phyloP scores from a whole-genome alignment of 2,888 invertebrate species.

The Drosophila meridiana region DNA sequence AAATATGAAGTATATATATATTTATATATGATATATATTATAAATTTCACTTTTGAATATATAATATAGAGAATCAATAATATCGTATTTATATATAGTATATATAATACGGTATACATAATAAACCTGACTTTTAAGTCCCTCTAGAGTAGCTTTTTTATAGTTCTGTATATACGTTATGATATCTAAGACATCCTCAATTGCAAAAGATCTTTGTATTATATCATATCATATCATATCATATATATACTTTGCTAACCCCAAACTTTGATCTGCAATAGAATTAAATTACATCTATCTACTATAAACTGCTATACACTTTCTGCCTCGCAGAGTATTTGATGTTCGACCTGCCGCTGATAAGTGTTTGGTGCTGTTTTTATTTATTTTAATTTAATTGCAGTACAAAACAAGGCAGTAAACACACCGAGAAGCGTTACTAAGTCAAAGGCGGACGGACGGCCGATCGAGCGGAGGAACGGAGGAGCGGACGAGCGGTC shows the following conservation, averaged over 20 bases:
- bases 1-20: no score
- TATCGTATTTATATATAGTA: no score
- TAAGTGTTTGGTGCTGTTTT: slow-evolving; percentile 14
- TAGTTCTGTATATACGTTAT: no score
- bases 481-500: background rate
- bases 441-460: slow-evolving; percentile 47
- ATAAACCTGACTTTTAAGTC: no score
- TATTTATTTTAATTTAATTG: slow-evolving; percentile 68
- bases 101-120: no score
- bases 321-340: slow-evolving; percentile 7
- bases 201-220: no score
- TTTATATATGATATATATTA: background rate
- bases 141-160: no score
- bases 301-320: background rate
- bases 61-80: no score
- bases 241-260: background rate
- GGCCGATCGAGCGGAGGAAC: background rate
- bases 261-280: background rate
- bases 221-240: no score
- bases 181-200: no score
- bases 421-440: slow-evolving; percentile 59
- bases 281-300: background rate
- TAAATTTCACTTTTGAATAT: background rate
- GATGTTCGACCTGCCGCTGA: slow-evolving; percentile 16
- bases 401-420: slow-evolving; percentile 64